phyloP scores from a whole-genome alignment of 2,888 invertebrate species.

The Mythimna loreyi region DNA sequence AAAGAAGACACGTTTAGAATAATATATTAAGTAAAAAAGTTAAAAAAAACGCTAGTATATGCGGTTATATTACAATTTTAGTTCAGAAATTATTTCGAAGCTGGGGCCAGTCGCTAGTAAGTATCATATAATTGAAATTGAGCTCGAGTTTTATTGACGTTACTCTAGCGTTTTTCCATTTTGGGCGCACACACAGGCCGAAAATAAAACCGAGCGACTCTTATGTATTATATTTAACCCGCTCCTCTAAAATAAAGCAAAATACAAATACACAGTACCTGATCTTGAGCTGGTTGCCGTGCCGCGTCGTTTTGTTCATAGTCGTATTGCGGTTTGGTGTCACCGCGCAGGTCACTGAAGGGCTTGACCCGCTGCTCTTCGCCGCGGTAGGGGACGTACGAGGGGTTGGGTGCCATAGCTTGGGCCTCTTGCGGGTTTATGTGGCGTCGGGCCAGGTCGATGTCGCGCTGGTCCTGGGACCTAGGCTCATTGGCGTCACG shows the following conservation, averaged over 20 bases:
- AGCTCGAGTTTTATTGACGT: not conserved
- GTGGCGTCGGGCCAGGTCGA: not conserved
- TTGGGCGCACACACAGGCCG: not conserved
- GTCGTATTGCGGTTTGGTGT: not conserved
- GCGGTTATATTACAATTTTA: too few relatives aligned
- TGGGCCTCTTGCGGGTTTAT: not conserved
- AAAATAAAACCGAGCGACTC: not conserved
- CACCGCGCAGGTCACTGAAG: conserved; percentile 1
- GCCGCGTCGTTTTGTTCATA: not conserved
- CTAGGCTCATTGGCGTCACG: not conserved
- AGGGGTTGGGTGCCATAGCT: not conserved
- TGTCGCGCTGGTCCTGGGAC: not conserved
- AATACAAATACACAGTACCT: not conserved
- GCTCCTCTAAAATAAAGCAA: not conserved
- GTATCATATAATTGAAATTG: too few relatives aligned
- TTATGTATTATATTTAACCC: not conserved
- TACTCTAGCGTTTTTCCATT: not conserved
- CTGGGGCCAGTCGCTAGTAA: too few relatives aligned
- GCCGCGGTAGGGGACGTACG: not conserved
- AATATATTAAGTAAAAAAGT: too few relatives aligned
- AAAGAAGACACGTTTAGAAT: too few relatives aligned
- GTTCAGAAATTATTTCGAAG: too few relatives aligned
- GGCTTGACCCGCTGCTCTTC: not conserved
- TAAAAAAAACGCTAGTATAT: too few relatives aligned
- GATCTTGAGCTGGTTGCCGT: not conserved